Conservation (phyloP, 2,113 vertebrate genomes). For the Siniperca chuatsi region DNA sequence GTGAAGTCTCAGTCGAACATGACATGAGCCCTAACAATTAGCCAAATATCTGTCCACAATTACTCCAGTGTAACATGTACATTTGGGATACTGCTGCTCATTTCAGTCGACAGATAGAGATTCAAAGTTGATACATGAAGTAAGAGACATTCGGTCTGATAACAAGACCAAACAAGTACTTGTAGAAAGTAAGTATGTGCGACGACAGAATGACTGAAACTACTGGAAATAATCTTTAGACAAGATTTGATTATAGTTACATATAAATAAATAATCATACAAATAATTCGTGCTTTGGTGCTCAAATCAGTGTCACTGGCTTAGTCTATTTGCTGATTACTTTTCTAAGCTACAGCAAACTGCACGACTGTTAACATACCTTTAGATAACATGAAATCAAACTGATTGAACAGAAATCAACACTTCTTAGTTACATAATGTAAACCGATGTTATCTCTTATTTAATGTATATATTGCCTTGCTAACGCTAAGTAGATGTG, state of each 20-base stretch:
- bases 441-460: neutral
- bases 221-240: neutral
- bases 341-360: neutral
- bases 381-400: neutral
- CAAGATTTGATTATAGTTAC: neutral
- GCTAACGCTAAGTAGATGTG: neutral
- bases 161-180: neutral
- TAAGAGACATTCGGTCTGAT: neutral
- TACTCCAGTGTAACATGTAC: neutral
- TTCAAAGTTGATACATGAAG: neutral
- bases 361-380: neutral
- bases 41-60: neutral
- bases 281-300: neutral
- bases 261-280: neutral
- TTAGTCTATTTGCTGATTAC: constrained; percentile 45
- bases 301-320: neutral
- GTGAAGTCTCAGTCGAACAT: neutral
- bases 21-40: no score
- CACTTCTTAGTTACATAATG: no score
- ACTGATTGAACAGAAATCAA: neutral
- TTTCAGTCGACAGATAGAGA: neutral
- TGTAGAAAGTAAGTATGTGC: neutral
- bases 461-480: neutral
- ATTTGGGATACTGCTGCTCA: neutral
- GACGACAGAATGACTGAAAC: neutral